phyloP scores from a whole-genome alignment of 1,140 invertebrate genomes.

The Venustaconcha ellipsiformis region DNA sequence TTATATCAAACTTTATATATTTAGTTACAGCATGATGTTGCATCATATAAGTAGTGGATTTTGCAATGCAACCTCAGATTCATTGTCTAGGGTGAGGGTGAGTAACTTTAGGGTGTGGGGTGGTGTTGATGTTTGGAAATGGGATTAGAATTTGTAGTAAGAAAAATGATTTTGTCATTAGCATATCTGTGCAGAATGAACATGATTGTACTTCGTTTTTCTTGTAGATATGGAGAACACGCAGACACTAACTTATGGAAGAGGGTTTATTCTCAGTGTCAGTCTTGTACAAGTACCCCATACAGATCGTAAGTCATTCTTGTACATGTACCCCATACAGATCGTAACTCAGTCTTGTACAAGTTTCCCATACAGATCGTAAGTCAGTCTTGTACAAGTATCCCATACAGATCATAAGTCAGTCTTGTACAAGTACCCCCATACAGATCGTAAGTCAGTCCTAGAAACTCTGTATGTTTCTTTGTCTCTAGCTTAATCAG shows the following conservation, averaged over 20 bases:
- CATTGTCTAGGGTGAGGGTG: too few species aligned
- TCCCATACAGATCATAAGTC: neutral
- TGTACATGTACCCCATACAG: neutral
- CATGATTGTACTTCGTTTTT: neutral
- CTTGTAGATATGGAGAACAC: conserved; percentile 39
- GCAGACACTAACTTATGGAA: conserved; percentile 50
- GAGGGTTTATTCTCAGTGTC: conserved; percentile 54
- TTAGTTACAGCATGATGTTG: too few species aligned
- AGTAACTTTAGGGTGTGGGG: too few species aligned
- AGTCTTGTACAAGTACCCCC: neutral
- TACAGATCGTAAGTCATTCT: conserved; percentile 43
- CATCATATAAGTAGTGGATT: too few species aligned
- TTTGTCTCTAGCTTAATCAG: too few species aligned
- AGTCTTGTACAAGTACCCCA: conserved; percentile 42
- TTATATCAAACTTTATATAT: too few species aligned
- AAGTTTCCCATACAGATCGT: neutral
- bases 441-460: neutral
- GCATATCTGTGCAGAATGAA: too few species aligned
- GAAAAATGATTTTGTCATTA: too few species aligned
- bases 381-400: neutral
- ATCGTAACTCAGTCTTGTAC: neutral
- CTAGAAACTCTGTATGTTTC: too few species aligned
- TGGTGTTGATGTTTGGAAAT: too few species aligned
- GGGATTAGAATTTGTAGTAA: too few species aligned
- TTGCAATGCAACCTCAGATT: too few species aligned